Evolutionary conservation across 2,113 vertebrate genomes (phyloP).

Genomic region (Amphiprion percula): DNA sequence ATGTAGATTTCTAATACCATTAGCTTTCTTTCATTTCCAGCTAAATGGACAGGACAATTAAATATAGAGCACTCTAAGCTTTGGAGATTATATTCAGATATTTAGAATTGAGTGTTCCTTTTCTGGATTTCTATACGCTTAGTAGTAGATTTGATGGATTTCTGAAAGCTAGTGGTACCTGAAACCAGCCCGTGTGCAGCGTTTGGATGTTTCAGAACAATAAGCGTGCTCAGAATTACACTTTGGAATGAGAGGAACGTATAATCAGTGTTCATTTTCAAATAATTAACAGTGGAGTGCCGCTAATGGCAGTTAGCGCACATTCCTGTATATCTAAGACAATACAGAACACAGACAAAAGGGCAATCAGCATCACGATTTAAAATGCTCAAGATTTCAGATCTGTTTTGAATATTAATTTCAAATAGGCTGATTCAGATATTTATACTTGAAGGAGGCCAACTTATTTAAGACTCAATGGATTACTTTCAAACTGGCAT

Average conservation of each 20-base stretch:
- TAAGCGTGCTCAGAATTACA: background rate
- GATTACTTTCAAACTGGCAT: slow-evolving; percentile 72
- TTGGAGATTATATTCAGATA: slow-evolving; percentile 37
- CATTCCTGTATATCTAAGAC: background rate
- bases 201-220: background rate
- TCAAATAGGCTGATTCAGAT: slow-evolving; percentile 46
- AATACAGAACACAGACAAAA: slow-evolving; percentile 1
- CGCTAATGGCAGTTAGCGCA: background rate
- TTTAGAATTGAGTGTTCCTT: slow-evolving; percentile 13
- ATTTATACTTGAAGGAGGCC: slow-evolving; percentile 47
- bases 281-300: background rate
- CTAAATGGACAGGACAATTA: slow-evolving; percentile 36
- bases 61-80: slow-evolving; percentile 10
- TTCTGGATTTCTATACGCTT: background rate
- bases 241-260: background rate
- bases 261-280: background rate
- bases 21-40: slow-evolving; percentile 33
- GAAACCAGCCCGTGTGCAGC: background rate
- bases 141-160: background rate
- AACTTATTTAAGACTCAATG: slow-evolving; percentile 65
- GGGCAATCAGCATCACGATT: slow-evolving; percentile 5
- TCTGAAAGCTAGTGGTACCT: background rate
- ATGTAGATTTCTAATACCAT: slow-evolving; percentile 46
- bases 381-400: background rate
- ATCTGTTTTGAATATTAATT: slow-evolving; percentile 49